Percentiles rank a stretch among this genome's conserved stretches.
These are phyloP conservation scores for Erebia epiphron DNA, from an alignment of 2,888 invertebrate genomes.

Conservation along the genomic window DNA sequence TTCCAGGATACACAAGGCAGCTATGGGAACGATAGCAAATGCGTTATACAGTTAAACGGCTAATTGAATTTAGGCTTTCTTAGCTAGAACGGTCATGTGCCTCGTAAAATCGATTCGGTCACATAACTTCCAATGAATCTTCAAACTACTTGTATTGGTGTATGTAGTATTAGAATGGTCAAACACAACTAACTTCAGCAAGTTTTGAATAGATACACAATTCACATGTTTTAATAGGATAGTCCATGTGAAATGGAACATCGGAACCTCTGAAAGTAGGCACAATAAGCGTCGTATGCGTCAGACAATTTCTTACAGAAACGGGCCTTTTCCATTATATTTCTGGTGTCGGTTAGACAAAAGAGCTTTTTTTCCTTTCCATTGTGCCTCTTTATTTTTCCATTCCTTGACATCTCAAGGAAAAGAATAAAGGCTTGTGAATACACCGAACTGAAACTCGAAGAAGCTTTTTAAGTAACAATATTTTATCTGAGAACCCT, in stretches of 20 bases:
- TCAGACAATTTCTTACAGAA: constrained; percentile 27
- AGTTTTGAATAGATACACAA: neutral
- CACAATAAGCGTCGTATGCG: constrained; percentile 24
- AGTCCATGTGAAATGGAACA: neutral
- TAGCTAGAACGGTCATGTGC: no score
- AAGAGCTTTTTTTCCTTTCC: constrained; percentile 30
- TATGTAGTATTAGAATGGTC: no score
- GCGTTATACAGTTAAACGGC: neutral
- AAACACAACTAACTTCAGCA: no score
- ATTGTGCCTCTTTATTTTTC: constrained; percentile 28
- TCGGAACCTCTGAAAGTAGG: constrained; percentile 17
- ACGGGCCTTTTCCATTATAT: constrained; percentile 35
- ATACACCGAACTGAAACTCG: constrained; percentile 17
- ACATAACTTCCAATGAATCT: no score
- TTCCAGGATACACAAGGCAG: neutral
- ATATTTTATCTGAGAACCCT: constrained; percentile 1
- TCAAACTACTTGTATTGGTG: no score
- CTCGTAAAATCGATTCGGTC: no score
- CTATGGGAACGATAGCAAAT: neutral
- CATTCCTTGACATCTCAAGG: constrained; percentile 30
- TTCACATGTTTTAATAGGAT: constrained; percentile 11
- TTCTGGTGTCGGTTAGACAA: constrained; percentile 35
- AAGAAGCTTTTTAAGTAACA: neutral
- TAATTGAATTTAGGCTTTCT: no score
- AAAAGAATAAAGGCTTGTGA: constrained; percentile 24